phyloP scores from a whole-genome alignment of 2,113 vertebrate species.

The Scatophagus argus region DNA sequence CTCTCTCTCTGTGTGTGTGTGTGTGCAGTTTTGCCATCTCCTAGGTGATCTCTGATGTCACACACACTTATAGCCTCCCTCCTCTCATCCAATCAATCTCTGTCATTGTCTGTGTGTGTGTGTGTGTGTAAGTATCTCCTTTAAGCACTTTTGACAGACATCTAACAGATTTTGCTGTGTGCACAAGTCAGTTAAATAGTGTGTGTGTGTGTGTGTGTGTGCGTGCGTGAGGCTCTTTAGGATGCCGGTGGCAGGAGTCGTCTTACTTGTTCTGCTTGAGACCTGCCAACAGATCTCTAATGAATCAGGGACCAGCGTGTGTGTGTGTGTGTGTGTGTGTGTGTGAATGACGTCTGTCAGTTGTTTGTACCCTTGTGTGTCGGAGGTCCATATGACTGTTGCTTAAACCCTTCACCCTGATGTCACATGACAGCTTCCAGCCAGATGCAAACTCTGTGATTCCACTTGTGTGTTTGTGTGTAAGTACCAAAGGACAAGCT shows the following conservation, averaged over 20 bases:
- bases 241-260: constrained; percentile 20
- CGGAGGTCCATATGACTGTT: constrained; percentile 22
- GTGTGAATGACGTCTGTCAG: constrained; percentile 8
- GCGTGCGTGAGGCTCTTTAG: constrained; percentile 35
- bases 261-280: constrained; percentile 34
- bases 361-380: constrained; percentile 16
- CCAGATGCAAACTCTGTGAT: constrained; percentile 29
- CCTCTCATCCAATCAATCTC: constrained; percentile 61
- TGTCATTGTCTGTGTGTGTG: constrained; percentile 3
- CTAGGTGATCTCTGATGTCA: constrained; percentile 63
- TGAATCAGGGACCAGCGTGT: constrained; percentile 38
- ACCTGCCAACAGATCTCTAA: constrained; percentile 49
- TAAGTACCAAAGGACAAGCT: constrained; percentile 24
- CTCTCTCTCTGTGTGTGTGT: constrained; percentile 27
- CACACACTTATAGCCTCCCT: constrained; percentile 57
- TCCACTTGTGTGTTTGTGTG: not conserved
- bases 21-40: constrained; percentile 40
- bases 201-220: constrained; percentile 14
- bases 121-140: constrained; percentile 32
- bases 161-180: constrained; percentile 48
- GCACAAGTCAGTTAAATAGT: constrained; percentile 31
- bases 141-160: constrained; percentile 50
- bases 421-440: constrained; percentile 38
- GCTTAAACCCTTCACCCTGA: constrained; percentile 42
- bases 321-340: constrained; percentile 20